Evolutionary conservation across 1,140 invertebrate genomes (phyloP).

Genomic region (Pogonus chalceus): DNA sequence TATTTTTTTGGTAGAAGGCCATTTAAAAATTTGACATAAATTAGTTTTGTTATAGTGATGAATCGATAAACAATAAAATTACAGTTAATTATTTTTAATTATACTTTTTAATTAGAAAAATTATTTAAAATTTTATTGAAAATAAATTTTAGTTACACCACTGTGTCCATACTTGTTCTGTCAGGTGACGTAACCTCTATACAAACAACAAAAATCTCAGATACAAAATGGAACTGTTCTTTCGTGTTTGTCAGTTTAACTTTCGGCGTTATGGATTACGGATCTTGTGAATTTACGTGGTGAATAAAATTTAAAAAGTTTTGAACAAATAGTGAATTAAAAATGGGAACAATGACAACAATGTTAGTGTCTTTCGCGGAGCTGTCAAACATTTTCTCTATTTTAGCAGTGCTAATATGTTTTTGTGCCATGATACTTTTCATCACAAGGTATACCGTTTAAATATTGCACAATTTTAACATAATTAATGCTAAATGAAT

Average conservation of each 20-base stretch:
- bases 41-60: neutral
- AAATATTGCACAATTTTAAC: too few species aligned
- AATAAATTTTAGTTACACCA: neutral
- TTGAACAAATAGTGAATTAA: conserved; percentile 10
- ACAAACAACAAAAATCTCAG: neutral
- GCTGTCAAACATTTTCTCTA: conserved; percentile 59
- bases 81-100: neutral
- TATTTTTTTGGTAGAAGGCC: too few species aligned
- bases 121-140: neutral
- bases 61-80: neutral
- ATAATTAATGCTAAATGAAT: too few species aligned
- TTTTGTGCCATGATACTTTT: conserved; percentile 48
- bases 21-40: too few species aligned
- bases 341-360: conserved; percentile 38
- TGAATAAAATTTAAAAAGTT: conserved; percentile 25
- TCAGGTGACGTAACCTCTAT: neutral
- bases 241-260: conserved; percentile 28
- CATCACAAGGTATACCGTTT: conserved; percentile 47
- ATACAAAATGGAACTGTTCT: conserved; percentile 28
- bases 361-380: conserved; percentile 56
- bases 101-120: neutral
- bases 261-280: conserved; percentile 27
- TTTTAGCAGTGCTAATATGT: conserved; percentile 52
- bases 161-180: neutral
- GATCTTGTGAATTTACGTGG: conserved; percentile 25